Evolutionary conservation across 2,888 invertebrate genomes (phyloP).

Genomic region (Bedellia somnulentella): DNA sequence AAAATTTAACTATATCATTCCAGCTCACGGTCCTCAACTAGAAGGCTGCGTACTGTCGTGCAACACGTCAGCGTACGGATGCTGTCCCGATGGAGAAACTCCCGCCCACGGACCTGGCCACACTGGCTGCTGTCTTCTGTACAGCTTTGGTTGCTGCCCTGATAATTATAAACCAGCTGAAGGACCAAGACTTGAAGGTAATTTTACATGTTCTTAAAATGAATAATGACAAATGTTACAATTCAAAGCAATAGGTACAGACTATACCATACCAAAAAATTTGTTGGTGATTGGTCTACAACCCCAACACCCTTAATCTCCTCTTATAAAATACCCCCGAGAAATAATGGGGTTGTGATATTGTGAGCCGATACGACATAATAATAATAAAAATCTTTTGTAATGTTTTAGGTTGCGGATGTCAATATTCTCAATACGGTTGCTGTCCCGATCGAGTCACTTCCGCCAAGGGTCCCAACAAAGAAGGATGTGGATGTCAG

Average conservation of each 20-base stretch:
- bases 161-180: slow-evolving; percentile 82
- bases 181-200: slow-evolving; percentile 74
- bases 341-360: no score
- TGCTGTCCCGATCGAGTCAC: slow-evolving; percentile 87
- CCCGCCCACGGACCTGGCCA: slow-evolving; percentile 81
- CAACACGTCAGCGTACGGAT: slow-evolving; percentile 73
- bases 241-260: no score
- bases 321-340: no score
- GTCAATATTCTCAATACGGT: slow-evolving; percentile 73
- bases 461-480: slow-evolving; percentile 74
- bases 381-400: no score
- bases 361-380: no score
- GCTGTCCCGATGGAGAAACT: slow-evolving; percentile 82
- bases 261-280: no score
- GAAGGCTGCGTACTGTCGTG: slow-evolving; percentile 78
- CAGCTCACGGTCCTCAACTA: slow-evolving; percentile 68
- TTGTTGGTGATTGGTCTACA: no score
- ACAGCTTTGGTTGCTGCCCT: slow-evolving; percentile 84
- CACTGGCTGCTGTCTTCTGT: slow-evolving; percentile 80
- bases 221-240: no score
- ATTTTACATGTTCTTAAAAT: no score
- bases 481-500: slow-evolving; percentile 82
- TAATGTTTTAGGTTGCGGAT: slow-evolving; percentile 79
- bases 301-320: no score
- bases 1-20: no score